Evolutionary conservation across 2,888 invertebrate species (phyloP).

Genomic region (Agrochola lota): DNA sequence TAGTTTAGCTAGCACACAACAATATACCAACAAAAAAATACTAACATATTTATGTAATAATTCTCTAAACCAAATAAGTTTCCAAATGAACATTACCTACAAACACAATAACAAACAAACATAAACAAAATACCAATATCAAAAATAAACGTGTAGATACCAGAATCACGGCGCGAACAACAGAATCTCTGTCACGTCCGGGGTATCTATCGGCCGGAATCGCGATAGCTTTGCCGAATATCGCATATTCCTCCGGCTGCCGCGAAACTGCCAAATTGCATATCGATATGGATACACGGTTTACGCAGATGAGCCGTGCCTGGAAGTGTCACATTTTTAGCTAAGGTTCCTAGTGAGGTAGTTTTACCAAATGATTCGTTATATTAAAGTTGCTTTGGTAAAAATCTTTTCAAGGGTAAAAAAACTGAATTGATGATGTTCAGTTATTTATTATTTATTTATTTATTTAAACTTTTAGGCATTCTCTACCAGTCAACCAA

Average conservation of each 20-base stretch:
- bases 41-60: not conserved
- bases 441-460: too few species aligned
- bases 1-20: not conserved
- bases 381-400: not conserved
- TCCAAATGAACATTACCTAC: not conserved
- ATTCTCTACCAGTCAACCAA: too few species aligned
- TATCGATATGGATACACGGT: constrained; percentile 72
- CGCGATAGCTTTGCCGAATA: constrained; percentile 63
- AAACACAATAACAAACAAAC: constrained; percentile 21
- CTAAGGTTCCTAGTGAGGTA: not conserved
- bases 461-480: too few species aligned
- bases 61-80: not conserved
- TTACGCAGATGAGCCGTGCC: constrained; percentile 23
- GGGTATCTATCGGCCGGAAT: constrained; percentile 64
- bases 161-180: constrained; percentile 53
- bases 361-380: not conserved
- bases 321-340: constrained; percentile 53
- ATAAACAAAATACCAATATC: constrained; percentile 28
- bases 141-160: constrained; percentile 58
- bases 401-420: not conserved
- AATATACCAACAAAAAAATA: not conserved
- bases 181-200: constrained; percentile 68
- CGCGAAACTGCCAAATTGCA: constrained; percentile 78
- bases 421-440: not conserved
- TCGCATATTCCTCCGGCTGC: constrained; percentile 69